These are phyloP conservation scores for Hyperoplus lanceolatus DNA, from an alignment of 2,797 vertebrate species.

Conservation along the genomic window DNA sequence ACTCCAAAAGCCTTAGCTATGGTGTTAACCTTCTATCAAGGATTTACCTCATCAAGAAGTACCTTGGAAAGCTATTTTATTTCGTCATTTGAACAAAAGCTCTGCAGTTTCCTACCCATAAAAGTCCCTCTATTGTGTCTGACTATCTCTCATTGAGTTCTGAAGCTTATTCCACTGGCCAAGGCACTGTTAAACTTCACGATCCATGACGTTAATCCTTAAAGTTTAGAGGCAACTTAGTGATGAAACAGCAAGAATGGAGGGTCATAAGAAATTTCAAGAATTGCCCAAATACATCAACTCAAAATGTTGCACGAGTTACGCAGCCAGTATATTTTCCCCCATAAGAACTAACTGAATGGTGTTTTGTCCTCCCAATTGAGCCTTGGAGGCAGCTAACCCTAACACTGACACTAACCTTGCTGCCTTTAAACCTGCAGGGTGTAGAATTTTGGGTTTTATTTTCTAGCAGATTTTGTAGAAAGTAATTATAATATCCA, in stretches of 20 bases:
- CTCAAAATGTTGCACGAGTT: conserved; percentile 25
- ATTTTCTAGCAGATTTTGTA: too few species aligned
- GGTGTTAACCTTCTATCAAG: not conserved
- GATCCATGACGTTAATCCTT: too few species aligned
- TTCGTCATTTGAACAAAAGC: not conserved
- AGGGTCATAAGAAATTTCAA: not conserved
- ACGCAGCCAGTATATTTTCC: not conserved
- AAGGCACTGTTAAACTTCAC: too few species aligned
- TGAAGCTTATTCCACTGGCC: conserved; percentile 29
- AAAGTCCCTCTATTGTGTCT: too few species aligned
- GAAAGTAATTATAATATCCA: too few species aligned
- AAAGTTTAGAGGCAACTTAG: conserved; percentile 1
- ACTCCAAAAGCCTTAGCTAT: not conserved
- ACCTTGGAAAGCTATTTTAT: not conserved
- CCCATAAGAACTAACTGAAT: not conserved
- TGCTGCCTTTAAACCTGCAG: too few species aligned
- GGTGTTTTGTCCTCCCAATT: too few species aligned
- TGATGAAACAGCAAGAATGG: conserved; percentile 7
- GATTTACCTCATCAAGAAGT: not conserved
- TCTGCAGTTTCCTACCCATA: not conserved
- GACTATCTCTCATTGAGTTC: too few species aligned
- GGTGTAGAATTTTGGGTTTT: too few species aligned
- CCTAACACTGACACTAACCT: too few species aligned
- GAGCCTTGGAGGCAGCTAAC: too few species aligned
- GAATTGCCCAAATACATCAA: conserved; percentile 33